Base-by-base conservation (phyloP, 2,797 vertebrate genomes). In the Galago senegalensis region DNA sequence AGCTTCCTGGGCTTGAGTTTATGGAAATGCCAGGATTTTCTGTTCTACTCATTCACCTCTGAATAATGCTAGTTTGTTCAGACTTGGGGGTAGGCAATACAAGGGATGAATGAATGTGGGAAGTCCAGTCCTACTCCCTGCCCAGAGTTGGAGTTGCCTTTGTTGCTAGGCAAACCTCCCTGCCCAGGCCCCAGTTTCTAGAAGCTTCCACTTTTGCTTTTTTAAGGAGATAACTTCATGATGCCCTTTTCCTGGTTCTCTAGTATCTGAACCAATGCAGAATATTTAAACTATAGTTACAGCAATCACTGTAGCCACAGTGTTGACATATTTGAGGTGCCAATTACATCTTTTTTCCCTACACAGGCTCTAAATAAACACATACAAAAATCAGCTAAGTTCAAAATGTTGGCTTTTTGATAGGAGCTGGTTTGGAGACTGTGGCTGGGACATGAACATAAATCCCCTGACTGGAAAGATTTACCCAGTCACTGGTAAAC, bases 1-100 rank as follows among this genome's bases (percentile, higher is more conserved):
- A 53, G 49, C 14, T 16, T 53, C 49, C 49, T 53, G 49, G 49
- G 49, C 14, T 53, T 53, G 49, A 16, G 49, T 53, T 53, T 53
- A 14, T 53, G 49, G 49, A 53, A 53, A 53, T 53, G 49, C 49
- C 49, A 53, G 49, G 49, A 53, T 53, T 53, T 87, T 53, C 94
- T 85, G 95, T 93, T 76, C 72, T 20, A 92, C 81, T 93, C 80
- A 76, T 91, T 87, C 89, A 90, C 85, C 31, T 61, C 83, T 77
- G 72, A 81, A 81, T 90, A 93, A 94, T 69, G 86, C 67, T 77
- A 77, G 80, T 94, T 46, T 96, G n/a, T 96, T 92, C 75, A 94
- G 93, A 87, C 69, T 56, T 76, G 23, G 25, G 91, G 43, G 67
- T 93, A 69, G 92, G 82, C 76, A 95, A 87, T 70, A 87, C 73